Evolutionary conservation across 2,888 invertebrate genomes (phyloP).

Genomic region (Megastigmus dorsalis): DNA sequence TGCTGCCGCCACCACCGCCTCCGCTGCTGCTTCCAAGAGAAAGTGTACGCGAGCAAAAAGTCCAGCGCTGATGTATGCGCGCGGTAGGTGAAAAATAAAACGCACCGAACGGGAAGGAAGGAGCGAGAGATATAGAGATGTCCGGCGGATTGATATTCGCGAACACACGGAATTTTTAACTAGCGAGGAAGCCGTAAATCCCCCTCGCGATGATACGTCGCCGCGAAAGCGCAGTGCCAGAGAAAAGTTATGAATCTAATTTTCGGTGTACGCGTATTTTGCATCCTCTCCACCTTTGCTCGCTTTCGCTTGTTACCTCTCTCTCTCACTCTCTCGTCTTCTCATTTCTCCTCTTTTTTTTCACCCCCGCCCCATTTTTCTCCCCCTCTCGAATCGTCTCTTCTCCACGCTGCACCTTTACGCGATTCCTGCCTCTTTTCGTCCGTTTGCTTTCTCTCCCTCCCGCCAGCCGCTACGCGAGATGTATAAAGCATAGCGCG

Average conservation of each 20-base stretch:
- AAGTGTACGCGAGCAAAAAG: background rate
- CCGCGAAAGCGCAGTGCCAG: constrained; percentile 65
- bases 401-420: constrained; percentile 45
- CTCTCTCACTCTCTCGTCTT: constrained; percentile 3
- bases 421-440: constrained; percentile 55
- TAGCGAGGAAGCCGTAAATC: constrained; percentile 60
- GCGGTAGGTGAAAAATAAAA: background rate
- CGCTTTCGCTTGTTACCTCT: constrained; percentile 22
- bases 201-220: no score
- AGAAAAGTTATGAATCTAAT: constrained; percentile 74
- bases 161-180: constrained; percentile 73
- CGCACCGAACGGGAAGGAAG: no score
- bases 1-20: constrained; percentile 61
- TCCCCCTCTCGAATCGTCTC: constrained; percentile 36
- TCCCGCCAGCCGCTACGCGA: no score
- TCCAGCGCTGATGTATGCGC: background rate
- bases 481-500: no score
- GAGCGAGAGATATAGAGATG: constrained; percentile 34
- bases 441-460: constrained; percentile 60
- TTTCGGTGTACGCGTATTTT: constrained; percentile 68
- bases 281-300: constrained; percentile 59
- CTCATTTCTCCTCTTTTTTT: background rate
- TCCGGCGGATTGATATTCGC: constrained; percentile 69
- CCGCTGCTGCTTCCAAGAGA: constrained; percentile 5
- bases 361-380: background rate